phyloP scores from a whole-genome alignment of 1,140 invertebrate genomes.

The Brevipalpus yothersi region DNA sequence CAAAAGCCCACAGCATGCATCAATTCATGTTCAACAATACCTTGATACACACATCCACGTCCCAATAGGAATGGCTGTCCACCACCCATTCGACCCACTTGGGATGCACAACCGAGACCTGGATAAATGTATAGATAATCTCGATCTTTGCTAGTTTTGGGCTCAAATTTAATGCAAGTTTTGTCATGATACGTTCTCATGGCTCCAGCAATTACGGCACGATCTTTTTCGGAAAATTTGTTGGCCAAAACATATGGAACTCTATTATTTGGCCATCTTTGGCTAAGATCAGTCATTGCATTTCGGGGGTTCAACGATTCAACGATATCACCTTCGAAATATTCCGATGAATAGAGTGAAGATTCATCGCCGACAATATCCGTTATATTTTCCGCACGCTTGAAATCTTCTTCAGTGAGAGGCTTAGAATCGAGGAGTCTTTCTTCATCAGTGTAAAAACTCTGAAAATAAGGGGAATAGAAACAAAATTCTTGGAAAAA shows the following conservation, averaged over 20 bases:
- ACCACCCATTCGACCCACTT: conserved; percentile 9
- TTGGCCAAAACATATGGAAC: conserved; percentile 11
- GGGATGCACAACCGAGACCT: conserved; percentile 2
- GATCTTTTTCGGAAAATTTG: conserved; percentile 5
- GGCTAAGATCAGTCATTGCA: not conserved
- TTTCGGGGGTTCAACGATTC: not conserved
- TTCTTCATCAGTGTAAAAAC: not conserved
- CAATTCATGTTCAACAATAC: conserved; percentile 52
- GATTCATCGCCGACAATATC: not conserved
- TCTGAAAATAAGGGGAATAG: not conserved
- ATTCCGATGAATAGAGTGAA: conserved; percentile 3
- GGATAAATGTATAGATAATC: conserved; percentile 1
- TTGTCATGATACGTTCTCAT: not conserved
- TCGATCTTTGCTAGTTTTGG: conserved; percentile 14
- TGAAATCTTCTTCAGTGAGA: not conserved
- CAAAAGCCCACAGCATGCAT: conserved; percentile 47
- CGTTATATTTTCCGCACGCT: not conserved
- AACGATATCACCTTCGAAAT: conserved; percentile 11
- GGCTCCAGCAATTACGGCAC: not conserved
- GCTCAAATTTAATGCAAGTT: conserved; percentile 22
- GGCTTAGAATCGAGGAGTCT: not conserved
- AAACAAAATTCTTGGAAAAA: too few relatives aligned
- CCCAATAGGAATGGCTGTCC: conserved; percentile 10
- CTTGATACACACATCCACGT: conserved; percentile 22
- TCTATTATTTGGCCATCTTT: conserved; percentile 9